Evolutionary conservation across 2,113 vertebrate genomes (phyloP).

Genomic region (Meleagris gallopavo): DNA sequence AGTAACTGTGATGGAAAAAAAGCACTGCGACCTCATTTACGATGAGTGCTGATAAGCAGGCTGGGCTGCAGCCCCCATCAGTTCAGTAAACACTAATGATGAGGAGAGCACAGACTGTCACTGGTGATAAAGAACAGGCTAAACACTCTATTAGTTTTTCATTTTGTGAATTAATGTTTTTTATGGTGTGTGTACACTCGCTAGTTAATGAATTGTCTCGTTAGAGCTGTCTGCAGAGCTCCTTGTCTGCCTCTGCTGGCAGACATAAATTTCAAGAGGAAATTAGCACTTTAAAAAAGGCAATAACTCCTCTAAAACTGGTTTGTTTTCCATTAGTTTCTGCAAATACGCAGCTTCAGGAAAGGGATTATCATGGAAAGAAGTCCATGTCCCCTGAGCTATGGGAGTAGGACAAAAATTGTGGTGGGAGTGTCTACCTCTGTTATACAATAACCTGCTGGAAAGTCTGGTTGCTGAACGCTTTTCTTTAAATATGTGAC

Average conservation of each 20-base stretch:
- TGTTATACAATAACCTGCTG: fast-evolving
- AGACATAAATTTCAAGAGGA: conserved; percentile 71
- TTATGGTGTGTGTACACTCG: conserved; percentile 61
- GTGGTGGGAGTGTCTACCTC: not conserved
- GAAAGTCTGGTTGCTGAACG: not conserved
- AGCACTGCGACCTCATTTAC: not conserved
- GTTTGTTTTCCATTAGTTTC: conserved; percentile 53
- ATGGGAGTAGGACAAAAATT: not conserved
- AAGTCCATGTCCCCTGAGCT: not conserved
- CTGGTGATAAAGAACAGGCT: conserved; percentile 75
- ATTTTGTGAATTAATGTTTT: conserved; percentile 82
- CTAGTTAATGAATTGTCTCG: conserved; percentile 82
- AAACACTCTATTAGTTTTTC: conserved; percentile 82
- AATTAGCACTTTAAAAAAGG: conserved; percentile 68
- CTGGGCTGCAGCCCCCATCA: conserved; percentile 27
- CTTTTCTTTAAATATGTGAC: not conserved
- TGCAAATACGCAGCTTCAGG: not conserved
- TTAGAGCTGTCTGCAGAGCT: conserved; percentile 72
- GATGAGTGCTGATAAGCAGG: conserved; percentile 51
- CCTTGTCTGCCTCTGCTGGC: conserved; percentile 48
- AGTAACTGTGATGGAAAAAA: not conserved
- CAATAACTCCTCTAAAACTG: conserved; percentile 55
- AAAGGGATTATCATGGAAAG: not conserved
- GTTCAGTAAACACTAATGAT: conserved; percentile 73
- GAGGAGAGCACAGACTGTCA: conserved; percentile 64